Base-by-base conservation (phyloP, 2,888 invertebrate genomes). In the Nymphalis polychloros region DNA sequence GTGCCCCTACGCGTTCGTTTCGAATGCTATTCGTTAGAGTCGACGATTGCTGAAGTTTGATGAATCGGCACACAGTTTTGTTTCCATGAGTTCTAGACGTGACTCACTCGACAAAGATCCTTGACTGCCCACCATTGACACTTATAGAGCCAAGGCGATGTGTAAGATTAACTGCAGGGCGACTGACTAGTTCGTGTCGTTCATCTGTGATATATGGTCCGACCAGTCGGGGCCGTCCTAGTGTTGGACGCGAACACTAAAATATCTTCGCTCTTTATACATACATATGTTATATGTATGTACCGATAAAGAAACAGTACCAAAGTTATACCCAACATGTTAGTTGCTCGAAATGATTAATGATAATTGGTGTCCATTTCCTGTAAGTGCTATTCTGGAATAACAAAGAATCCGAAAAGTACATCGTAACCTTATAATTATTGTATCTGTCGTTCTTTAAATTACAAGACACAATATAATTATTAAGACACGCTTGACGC, bases 101-200 rank as follows among this genome's bases (percentile, higher is more conserved):
- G 67, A 63, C 46, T 63, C 67, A 63, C 59, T 49, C 23, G 47
- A 16, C 63, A 41, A 7, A 47, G 67, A 50, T 67, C 67, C 67
- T 67, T 67, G 63, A 67, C 67, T 67, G 67, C 63, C 63, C 67
- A 67, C 63, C 59, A 63, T 67, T 67, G 67, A 63, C 67, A 67
- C 63, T 63, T 63, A 67, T 67, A 67, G 67, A 63, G 62, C 67
- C 67, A 67, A 67, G 63, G 67, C 67, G 53, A 67, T 63, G 63
- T 47, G 48, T 48, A 53, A 67, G 63, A 67, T 63, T 63, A 59
- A 63, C 49, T 67, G 61, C 61, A 48, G 63, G 67, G 52, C 65
- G 52, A 8, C 31, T 47, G 60, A 27, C 31, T 35, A 46, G 35
- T 48, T 55, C 41, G 59, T 47, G 67, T 63, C 67, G 59, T 59